Conservation (phyloP, 1,140 invertebrate species). For the Heliothis virescens region DNA sequence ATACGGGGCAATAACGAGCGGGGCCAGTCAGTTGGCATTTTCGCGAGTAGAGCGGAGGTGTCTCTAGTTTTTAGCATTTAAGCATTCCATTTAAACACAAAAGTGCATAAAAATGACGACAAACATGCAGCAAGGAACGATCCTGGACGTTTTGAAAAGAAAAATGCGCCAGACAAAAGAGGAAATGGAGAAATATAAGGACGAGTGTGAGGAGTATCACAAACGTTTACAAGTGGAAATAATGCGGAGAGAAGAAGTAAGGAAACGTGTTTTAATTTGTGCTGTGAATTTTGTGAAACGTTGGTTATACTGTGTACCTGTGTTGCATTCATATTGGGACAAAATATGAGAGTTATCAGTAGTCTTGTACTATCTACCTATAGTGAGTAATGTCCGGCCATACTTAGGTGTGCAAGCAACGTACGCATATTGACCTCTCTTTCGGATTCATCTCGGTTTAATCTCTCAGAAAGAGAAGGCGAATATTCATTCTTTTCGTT, state of each 20-base stretch:
- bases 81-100: constrained; percentile 78
- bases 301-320: constrained; percentile 65
- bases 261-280: constrained; percentile 83
- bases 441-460: constrained; percentile 69
- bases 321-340: constrained; percentile 63
- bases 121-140: constrained; percentile 93
- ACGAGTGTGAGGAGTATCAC: constrained; percentile 97
- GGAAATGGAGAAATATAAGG: constrained; percentile 98
- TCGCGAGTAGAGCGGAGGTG: constrained; percentile 83
- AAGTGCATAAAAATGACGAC: constrained; percentile 91
- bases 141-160: constrained; percentile 98
- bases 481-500: constrained; percentile 74
- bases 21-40: constrained; percentile 84
- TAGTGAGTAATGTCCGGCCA: constrained; percentile 86
- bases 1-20: constrained; percentile 81
- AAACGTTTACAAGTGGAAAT: constrained; percentile 96
- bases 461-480: constrained; percentile 71
- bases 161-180: constrained; percentile 99
- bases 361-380: constrained; percentile 80
- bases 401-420: constrained; percentile 85
- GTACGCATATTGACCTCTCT: constrained; percentile 84
- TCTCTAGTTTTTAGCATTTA: constrained; percentile 83
- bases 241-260: constrained; percentile 98
- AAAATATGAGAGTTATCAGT: constrained; percentile 77
- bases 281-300: constrained; percentile 71